phyloP scores from a whole-genome alignment of 2,113 vertebrate species.

The Heterocephalus glaber region DNA sequence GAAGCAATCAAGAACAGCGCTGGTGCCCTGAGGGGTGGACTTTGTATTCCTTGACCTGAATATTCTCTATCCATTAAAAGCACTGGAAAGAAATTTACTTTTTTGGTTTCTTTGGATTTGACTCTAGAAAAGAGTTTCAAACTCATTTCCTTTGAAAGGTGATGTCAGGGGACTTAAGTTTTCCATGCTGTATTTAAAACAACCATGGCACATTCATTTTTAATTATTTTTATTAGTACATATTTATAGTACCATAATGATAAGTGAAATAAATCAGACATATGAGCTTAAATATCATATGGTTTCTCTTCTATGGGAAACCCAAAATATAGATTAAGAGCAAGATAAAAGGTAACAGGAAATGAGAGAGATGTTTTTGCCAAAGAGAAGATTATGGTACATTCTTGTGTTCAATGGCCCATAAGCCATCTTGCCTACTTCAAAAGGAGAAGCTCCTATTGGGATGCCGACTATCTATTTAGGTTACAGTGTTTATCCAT shows the following conservation, averaged over 20 bases:
- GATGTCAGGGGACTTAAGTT: not conserved
- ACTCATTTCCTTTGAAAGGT: not conserved
- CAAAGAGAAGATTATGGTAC: too few species aligned
- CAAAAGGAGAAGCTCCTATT: too few species aligned
- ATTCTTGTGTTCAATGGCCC: not conserved
- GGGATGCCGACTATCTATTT: not conserved
- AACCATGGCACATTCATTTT: not conserved
- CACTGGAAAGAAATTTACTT: not conserved
- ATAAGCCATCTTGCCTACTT: not conserved
- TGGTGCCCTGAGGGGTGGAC: not conserved
- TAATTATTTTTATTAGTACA: not conserved
- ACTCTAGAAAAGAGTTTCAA: not conserved
- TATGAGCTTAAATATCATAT: not conserved
- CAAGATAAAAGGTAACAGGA: not conserved
- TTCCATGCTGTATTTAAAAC: not conserved
- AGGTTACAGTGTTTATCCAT: not conserved
- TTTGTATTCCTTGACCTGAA: not conserved
- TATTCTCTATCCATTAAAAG: not conserved
- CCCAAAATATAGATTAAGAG: not conserved
- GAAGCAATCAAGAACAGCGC: not conserved
- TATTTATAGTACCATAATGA: not conserved
- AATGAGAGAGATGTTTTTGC: not conserved
- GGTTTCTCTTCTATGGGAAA: too few species aligned
- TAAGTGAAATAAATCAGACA: not conserved
- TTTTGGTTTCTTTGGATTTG: not conserved